phyloP scores from a whole-genome alignment of 2,888 invertebrate species.

The Ectobius pallidus region DNA sequence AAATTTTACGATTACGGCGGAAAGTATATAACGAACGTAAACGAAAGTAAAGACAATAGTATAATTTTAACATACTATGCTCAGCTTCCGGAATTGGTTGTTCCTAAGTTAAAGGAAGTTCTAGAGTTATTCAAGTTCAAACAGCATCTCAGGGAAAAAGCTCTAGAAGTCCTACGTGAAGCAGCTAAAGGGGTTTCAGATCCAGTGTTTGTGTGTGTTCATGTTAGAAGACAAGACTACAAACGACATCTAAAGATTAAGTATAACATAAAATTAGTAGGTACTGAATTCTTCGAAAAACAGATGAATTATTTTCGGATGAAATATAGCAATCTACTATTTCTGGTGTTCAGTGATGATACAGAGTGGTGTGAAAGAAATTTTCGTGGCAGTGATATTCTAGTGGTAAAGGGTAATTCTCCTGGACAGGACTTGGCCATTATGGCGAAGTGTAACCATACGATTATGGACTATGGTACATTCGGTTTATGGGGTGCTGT shows the following conservation, averaged over 20 bases:
- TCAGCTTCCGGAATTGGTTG: constrained; percentile 60
- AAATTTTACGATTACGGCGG: too few relatives aligned
- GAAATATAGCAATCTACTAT: constrained; percentile 53
- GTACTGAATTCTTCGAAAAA: constrained; percentile 52
- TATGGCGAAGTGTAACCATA: constrained; percentile 59
- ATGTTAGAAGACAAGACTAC: constrained; percentile 63
- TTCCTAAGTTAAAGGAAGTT: constrained; percentile 62
- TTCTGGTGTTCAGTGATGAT: constrained; percentile 58
- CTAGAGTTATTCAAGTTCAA: constrained; percentile 62
- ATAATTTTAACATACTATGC: constrained; percentile 45
- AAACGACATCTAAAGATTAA: constrained; percentile 60
- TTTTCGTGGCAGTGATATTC: constrained; percentile 53
- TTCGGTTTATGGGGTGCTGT: constrained; percentile 60
- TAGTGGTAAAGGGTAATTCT: constrained; percentile 50
- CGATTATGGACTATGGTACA: constrained; percentile 60
- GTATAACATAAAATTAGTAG: constrained; percentile 54
- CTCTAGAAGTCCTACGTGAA: constrained; percentile 55
- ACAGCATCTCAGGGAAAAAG: constrained; percentile 56
- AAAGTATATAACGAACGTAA: too few relatives aligned
- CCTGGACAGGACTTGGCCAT: constrained; percentile 57
- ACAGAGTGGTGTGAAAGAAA: constrained; percentile 56
- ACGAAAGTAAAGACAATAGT: not conserved
- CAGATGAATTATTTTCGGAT: constrained; percentile 56
- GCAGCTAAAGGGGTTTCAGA: constrained; percentile 43
- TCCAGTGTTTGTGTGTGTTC: constrained; percentile 59